Evolutionary conservation across 2,113 vertebrate species (phyloP).

Genomic region (Pangasianodon gigas): DNA sequence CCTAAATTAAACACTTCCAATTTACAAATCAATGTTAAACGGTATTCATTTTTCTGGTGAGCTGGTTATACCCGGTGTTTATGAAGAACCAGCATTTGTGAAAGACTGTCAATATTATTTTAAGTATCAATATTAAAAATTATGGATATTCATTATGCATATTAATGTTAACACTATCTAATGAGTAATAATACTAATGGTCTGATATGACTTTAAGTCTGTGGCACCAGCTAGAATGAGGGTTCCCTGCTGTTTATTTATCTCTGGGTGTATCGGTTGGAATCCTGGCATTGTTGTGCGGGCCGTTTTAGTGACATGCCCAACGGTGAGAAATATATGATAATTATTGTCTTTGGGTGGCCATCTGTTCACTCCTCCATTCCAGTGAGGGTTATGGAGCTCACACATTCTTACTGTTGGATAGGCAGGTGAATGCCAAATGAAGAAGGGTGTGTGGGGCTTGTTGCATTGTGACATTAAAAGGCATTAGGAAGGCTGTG

Average conservation of each 20-base stretch:
- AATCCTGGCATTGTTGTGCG: constrained; percentile 29
- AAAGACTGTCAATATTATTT: background rate
- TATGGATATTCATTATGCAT: background rate
- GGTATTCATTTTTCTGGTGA: background rate
- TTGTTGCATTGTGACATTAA: constrained; percentile 23
- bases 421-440: constrained; percentile 62
- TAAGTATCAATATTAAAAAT: background rate
- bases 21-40: constrained; percentile 9
- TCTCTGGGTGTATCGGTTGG: constrained; percentile 5
- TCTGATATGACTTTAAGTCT: background rate
- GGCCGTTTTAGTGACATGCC: constrained; percentile 68
- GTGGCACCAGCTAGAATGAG: background rate
- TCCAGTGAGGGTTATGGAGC: constrained; percentile 68
- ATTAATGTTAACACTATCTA: background rate
- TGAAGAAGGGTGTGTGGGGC: constrained; percentile 36
- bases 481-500: constrained; percentile 8
- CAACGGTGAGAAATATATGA: constrained; percentile 72
- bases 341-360: constrained; percentile 75
- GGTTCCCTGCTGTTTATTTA: background rate
- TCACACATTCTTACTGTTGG: constrained; percentile 66
- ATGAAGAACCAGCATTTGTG: background rate
- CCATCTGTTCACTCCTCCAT: constrained; percentile 73
- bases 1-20: constrained; percentile 8
- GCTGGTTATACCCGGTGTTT: background rate
- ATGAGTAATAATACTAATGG: background rate